Evolutionary conservation across 2,113 vertebrate genomes (phyloP).

Genomic region (Dicentrarchus labrax): DNA sequence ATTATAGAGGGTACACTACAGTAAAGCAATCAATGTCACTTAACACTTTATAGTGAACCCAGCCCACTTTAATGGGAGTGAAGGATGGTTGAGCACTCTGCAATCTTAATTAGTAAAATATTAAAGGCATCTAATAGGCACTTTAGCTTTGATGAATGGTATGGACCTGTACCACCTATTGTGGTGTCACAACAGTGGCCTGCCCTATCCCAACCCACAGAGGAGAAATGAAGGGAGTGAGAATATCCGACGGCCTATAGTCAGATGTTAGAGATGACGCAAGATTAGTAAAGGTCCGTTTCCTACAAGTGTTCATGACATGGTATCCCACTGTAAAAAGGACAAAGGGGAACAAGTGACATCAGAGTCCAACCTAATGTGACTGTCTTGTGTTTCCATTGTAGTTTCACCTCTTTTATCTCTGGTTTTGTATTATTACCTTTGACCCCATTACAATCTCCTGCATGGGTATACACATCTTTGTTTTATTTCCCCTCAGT

Average conservation of each 20-base stretch:
- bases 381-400: not conserved
- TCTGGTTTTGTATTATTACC: constrained; percentile 4
- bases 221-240: constrained; percentile 18
- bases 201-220: constrained; percentile 2
- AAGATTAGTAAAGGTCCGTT: not conserved
- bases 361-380: not conserved
- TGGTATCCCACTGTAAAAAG: constrained; percentile 1
- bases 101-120: constrained; percentile 79
- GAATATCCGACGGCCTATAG: constrained; percentile 1
- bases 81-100: constrained; percentile 59
- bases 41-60: constrained; percentile 61
- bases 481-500: not conserved
- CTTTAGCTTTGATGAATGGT: constrained; percentile 73
- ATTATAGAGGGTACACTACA: constrained; percentile 45
- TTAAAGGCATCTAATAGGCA: constrained; percentile 68
- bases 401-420: constrained; percentile 4
- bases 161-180: constrained; percentile 44
- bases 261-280: constrained; percentile 34
- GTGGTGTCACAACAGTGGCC: constrained; percentile 61
- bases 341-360: not conserved
- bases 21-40: constrained; percentile 70
- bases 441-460: constrained; percentile 21
- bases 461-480: not conserved
- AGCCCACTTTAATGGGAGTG: constrained; percentile 49
- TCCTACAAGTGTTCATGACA: not conserved